phyloP scores from a whole-genome alignment of 2,113 vertebrate genomes.

The Channa maculata region DNA sequence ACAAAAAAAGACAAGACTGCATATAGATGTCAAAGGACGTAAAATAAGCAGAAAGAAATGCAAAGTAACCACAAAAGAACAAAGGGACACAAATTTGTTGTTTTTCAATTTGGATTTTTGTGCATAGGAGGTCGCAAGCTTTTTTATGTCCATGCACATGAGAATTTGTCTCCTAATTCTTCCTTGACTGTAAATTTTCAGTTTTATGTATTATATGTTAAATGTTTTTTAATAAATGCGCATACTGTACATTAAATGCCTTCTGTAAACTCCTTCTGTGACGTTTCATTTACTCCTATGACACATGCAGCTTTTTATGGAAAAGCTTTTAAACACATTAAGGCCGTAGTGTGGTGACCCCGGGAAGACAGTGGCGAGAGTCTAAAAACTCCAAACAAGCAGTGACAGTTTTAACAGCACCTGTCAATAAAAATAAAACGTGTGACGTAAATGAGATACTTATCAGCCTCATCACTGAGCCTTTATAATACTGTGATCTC shows the following conservation, averaged over 20 bases:
- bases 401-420: constrained; percentile 41
- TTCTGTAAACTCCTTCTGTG: too few relatives aligned
- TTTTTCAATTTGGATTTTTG: too few relatives aligned
- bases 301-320: too few relatives aligned
- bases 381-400: constrained; percentile 3
- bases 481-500: not conserved
- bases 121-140: too few relatives aligned
- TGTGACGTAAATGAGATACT: constrained; percentile 15
- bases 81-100: not conserved
- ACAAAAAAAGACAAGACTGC: too few relatives aligned
- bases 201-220: not conserved
- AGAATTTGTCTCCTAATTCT: too few relatives aligned
- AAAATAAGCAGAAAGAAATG: not conserved
- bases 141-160: too few relatives aligned
- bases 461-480: constrained; percentile 9
- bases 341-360: not conserved
- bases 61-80: not conserved
- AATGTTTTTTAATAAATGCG: not conserved
- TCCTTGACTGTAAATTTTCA: too few relatives aligned
- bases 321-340: too few relatives aligned
- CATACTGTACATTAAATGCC: too few relatives aligned
- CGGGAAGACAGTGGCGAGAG: not conserved
- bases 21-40: not conserved
- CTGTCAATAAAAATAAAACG: constrained; percentile 18
- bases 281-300: too few relatives aligned